phyloP scores from a whole-genome alignment of 2,113 vertebrate genomes.

The Chionodraco myersi region DNA sequence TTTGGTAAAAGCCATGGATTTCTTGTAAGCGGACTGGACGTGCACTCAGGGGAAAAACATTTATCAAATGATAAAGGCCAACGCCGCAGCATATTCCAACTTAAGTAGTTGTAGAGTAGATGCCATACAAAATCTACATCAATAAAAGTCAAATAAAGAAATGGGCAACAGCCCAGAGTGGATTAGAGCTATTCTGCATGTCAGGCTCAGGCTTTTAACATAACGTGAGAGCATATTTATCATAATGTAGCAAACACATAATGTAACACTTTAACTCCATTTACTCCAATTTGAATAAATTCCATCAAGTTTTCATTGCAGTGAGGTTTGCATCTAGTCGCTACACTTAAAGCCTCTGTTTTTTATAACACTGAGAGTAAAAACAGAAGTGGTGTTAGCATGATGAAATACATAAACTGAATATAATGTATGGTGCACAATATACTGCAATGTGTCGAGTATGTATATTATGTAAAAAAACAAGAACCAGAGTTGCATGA shows the following conservation, averaged over 20 bases:
- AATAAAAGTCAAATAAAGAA: conserved; percentile 71
- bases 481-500: not conserved
- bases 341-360: not conserved
- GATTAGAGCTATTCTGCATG: conserved; percentile 55
- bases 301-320: conserved; percentile 54
- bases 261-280: conserved; percentile 61
- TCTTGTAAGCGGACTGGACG: conserved; percentile 74
- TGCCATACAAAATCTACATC: conserved; percentile 74
- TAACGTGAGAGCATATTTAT: conserved; percentile 68
- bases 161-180: conserved; percentile 42
- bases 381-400: not conserved
- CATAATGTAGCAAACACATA: conserved; percentile 68
- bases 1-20: conserved; percentile 78
- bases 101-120: conserved; percentile 67
- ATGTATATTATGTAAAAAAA: not conserved
- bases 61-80: conserved; percentile 81
- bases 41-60: conserved; percentile 68
- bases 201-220: conserved; percentile 67
- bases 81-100: conserved; percentile 58
- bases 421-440: not conserved
- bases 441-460: not conserved
- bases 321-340: conserved; percentile 16
- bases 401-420: not conserved
- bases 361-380: not conserved
- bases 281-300: conserved; percentile 50